Evolutionary conservation across 2,888 invertebrate genomes (phyloP).

Genomic region (Rhagonycha lutea): DNA sequence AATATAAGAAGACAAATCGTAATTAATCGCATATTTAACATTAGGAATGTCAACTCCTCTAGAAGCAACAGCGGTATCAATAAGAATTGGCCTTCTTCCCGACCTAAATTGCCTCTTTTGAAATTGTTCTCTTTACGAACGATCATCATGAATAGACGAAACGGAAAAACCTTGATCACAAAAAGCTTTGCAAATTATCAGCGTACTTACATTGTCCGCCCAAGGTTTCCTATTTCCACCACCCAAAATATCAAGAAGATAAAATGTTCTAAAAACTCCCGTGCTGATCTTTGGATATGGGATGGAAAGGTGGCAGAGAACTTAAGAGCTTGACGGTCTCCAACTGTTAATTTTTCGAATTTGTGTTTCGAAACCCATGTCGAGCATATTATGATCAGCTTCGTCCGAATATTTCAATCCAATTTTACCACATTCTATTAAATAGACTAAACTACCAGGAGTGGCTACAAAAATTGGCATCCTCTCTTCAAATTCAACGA

Average conservation of each 20-base stretch:
- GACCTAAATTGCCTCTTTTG: slow-evolving; percentile 94
- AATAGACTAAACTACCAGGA: slow-evolving; percentile 95
- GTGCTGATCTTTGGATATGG: slow-evolving; percentile 92
- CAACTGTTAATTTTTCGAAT: slow-evolving; percentile 90
- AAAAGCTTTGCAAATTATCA: slow-evolving; percentile 95
- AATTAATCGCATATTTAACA: slow-evolving; percentile 99
- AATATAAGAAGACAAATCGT: slow-evolving; percentile 80
- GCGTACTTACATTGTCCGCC: slow-evolving; percentile 84
- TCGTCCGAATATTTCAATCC: slow-evolving; percentile 97
- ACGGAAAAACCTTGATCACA: slow-evolving; percentile 92
- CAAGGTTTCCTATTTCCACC: slow-evolving; percentile 71
- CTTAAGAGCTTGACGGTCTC: slow-evolving; percentile 97
- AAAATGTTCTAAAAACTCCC: slow-evolving; percentile 97
- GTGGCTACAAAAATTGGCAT: slow-evolving; percentile 98
- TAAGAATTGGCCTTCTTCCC: slow-evolving; percentile 92
- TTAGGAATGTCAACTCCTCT: slow-evolving; percentile 98
- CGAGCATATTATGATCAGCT: slow-evolving; percentile 99
- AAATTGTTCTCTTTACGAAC: slow-evolving; percentile 94
- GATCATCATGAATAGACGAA: slow-evolving; percentile 98
- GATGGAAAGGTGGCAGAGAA: slow-evolving; percentile 90
- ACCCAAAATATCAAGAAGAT: slow-evolving; percentile 96
- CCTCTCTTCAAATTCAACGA: slow-evolving; percentile 90
- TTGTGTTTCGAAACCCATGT: slow-evolving; percentile 99
- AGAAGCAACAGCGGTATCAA: slow-evolving; percentile 97
- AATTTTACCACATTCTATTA: slow-evolving; percentile 94